Evolutionary conservation across 2,113 vertebrate species (phyloP).

Genomic region (Saguinus midas): DNA sequence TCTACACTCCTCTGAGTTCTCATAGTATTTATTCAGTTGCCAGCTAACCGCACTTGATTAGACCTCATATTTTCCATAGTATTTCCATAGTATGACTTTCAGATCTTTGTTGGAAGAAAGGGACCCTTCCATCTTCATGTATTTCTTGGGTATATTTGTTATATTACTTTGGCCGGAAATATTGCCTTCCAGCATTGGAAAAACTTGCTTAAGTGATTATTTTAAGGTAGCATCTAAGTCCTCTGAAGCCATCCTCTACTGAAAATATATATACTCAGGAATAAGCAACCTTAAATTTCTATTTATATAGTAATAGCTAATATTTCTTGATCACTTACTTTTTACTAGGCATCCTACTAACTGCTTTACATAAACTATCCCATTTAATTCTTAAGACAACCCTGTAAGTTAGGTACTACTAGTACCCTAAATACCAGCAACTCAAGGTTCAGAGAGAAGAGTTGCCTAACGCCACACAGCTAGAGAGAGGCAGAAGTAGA

Average conservation of each 20-base stretch:
- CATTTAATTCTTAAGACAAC: constrained; percentile 12
- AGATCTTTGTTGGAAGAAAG: neutral
- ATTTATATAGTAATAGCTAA: neutral
- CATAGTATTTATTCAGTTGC: neutral
- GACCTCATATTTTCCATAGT: neutral
- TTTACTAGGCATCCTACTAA: neutral
- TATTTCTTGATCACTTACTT: neutral
- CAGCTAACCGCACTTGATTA: neutral
- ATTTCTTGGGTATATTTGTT: constrained; percentile 17
- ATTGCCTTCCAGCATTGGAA: constrained; percentile 1
- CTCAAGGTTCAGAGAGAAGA: neutral
- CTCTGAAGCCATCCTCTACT: neutral
- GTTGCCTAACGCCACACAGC: neutral
- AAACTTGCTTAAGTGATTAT: neutral
- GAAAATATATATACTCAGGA: neutral
- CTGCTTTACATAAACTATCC: neutral
- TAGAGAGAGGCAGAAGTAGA: neutral
- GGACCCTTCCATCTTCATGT: neutral
- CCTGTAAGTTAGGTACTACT: neutral
- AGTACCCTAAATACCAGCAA: constrained; percentile 32
- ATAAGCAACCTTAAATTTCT: neutral
- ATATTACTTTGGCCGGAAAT: neutral
- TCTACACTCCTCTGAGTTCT: neutral
- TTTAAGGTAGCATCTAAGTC: constrained; percentile 18
- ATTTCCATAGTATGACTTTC: constrained; percentile 8